phyloP scores from a whole-genome alignment of 2,888 invertebrate species.

The Holacanthella duospinosa region DNA sequence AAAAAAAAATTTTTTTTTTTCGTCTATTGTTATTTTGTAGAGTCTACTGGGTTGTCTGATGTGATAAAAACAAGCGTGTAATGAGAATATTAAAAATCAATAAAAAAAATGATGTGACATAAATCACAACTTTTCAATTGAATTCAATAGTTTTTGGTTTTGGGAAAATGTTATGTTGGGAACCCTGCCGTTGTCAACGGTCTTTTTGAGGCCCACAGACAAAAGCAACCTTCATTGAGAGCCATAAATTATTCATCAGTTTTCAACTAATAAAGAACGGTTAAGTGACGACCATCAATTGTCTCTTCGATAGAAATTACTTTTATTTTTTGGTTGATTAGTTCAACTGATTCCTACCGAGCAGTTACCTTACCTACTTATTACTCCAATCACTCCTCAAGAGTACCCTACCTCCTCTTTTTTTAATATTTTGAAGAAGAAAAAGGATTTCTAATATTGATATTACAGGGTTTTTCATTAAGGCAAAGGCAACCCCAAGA shows the following conservation, averaged over 20 bases:
- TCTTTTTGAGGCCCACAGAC: background rate
- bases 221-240: background rate
- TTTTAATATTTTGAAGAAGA: too few species aligned
- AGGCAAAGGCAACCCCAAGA: too few species aligned
- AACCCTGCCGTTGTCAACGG: background rate
- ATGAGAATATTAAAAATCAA: constrained; percentile 22
- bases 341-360: background rate
- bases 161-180: background rate
- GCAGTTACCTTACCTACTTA: too few species aligned
- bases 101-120: constrained; percentile 9
- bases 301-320: background rate
- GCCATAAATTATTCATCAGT: constrained; percentile 12
- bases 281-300: background rate
- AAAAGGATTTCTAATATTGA: too few species aligned
- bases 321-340: background rate
- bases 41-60: constrained; percentile 8
- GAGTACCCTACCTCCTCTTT: too few species aligned
- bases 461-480: too few species aligned
- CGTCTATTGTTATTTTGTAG: background rate
- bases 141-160: background rate
- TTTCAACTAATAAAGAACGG: constrained; percentile 6
- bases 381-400: background rate
- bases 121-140: constrained; percentile 10
- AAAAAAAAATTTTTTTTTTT: too few species aligned
- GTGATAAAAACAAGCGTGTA: constrained; percentile 20